phyloP scores from a whole-genome alignment of 2,797 vertebrate species.

The Dermochelys coriacea region DNA sequence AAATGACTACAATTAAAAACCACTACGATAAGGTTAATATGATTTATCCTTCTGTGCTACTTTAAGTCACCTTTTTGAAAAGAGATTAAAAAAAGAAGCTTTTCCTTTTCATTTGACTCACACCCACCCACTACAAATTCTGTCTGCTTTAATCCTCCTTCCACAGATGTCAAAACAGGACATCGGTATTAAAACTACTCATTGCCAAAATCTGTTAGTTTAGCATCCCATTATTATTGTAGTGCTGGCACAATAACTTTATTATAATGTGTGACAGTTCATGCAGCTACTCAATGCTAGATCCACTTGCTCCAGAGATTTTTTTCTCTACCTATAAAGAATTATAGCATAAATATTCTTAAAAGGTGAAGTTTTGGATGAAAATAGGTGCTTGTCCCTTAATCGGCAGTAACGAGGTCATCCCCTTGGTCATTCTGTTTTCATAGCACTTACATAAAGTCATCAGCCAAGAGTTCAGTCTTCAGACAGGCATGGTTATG shows the following conservation, averaged over 20 bases:
- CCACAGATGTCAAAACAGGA: slow-evolving; percentile 64
- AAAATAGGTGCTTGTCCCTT: background rate
- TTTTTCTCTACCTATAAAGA: background rate
- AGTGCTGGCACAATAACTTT: slow-evolving; percentile 55
- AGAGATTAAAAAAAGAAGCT: slow-evolving; percentile 73
- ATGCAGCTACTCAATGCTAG: slow-evolving; percentile 43
- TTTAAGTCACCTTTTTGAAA: slow-evolving; percentile 66
- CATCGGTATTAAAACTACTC: slow-evolving; percentile 57
- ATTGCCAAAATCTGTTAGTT: slow-evolving; percentile 52
- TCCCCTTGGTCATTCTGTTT: background rate
- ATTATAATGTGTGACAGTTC: slow-evolving; percentile 52
- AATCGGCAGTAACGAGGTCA: background rate
- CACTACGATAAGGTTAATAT: slow-evolving; percentile 25
- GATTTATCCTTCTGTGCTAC: slow-evolving; percentile 14
- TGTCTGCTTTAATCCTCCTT: slow-evolving; percentile 64
- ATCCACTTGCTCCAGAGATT: slow-evolving; percentile 30
- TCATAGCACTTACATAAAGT: background rate
- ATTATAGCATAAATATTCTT: background rate
- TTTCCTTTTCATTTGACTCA: slow-evolving; percentile 66
- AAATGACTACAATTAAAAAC: slow-evolving; percentile 57
- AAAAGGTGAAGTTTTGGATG: background rate
- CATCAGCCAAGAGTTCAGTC: background rate
- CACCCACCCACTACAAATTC: slow-evolving; percentile 60
- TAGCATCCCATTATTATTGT: slow-evolving; percentile 68
- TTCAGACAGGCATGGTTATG: background rate